Conservation (phyloP, 2,888 invertebrate species). For the Amphipyra tragopoginis region DNA sequence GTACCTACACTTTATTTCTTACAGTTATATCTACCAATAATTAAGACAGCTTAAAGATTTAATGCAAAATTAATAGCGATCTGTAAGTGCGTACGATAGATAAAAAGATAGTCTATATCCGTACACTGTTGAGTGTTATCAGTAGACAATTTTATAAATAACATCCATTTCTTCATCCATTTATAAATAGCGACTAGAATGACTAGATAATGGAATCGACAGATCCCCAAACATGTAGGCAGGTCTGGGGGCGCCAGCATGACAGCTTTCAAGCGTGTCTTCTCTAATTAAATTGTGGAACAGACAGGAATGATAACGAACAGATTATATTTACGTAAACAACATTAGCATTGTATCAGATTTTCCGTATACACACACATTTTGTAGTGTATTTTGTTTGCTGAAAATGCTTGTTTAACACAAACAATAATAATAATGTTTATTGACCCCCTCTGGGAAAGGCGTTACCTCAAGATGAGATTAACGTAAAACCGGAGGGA, state of each 20-base stretch:
- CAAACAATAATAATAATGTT: too few species aligned
- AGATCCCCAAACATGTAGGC: constrained; percentile 66
- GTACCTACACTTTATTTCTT: neutral
- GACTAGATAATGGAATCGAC: constrained; percentile 57
- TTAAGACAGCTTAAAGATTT: too few species aligned
- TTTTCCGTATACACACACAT: constrained; percentile 37
- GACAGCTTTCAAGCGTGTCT: constrained; percentile 79
- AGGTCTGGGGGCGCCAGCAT: constrained; percentile 74
- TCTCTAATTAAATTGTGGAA: constrained; percentile 76
- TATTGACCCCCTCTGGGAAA: too few species aligned
- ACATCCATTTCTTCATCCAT: constrained; percentile 31
- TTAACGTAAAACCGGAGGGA: too few species aligned
- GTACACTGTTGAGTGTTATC: constrained; percentile 18
- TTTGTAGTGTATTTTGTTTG: constrained; percentile 10
- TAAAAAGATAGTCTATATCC: constrained; percentile 5
- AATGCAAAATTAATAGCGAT: too few species aligned
- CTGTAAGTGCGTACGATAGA: neutral
- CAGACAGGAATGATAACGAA: constrained; percentile 71
- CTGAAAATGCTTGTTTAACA: neutral
- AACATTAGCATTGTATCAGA: constrained; percentile 59
- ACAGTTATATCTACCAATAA: neutral
- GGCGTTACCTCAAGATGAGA: too few species aligned
- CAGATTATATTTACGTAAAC: constrained; percentile 65
- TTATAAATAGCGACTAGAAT: constrained; percentile 54
- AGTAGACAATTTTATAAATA: constrained; percentile 36